These are phyloP conservation scores for Gymnoscopelus microlampas DNA, from an alignment of 2,797 vertebrate genomes.

Conservation along the genomic window DNA sequence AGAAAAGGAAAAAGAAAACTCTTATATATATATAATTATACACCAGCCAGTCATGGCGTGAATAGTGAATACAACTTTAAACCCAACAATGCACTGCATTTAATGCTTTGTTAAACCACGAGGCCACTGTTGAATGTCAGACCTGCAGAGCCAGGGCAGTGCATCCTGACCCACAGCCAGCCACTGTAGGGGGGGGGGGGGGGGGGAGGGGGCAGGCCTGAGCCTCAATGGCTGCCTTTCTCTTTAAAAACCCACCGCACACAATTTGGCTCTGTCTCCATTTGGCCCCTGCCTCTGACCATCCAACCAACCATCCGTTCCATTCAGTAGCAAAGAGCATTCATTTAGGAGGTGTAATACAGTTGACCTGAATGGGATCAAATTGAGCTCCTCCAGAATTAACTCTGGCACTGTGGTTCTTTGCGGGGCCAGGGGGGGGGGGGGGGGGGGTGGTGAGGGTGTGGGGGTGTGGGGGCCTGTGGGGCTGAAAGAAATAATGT, in stretches of 20 bases:
- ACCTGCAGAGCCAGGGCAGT: constrained; percentile 17
- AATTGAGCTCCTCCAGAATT: constrained; percentile 51
- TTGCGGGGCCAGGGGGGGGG: too few species aligned
- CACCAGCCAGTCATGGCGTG: too few species aligned
- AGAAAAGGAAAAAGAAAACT: too few species aligned
- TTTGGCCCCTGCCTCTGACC: constrained; percentile 54
- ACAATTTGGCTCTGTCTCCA: constrained; percentile 61
- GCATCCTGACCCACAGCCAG: constrained; percentile 57
- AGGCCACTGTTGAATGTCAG: constrained; percentile 17
- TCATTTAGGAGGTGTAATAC: constrained; percentile 53
- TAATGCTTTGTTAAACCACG: constrained; percentile 38
- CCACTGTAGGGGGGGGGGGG: constrained; percentile 34
- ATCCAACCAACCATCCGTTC: constrained; percentile 33
- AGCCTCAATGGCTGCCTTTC: constrained; percentile 62
- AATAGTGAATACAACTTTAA: too few species aligned
- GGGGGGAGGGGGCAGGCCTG: constrained; percentile 31
- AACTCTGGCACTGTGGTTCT: constrained; percentile 29
- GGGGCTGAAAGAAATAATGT: constrained; percentile 10
- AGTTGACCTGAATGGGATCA: constrained; percentile 52
- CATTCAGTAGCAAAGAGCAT: constrained; percentile 41
- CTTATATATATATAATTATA: too few species aligned
- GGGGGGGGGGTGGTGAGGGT: too few species aligned
- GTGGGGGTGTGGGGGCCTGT: too few species aligned
- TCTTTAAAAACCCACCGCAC: constrained; percentile 47
- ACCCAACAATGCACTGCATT: constrained; percentile 20